Percentiles rank a stretch among this genome's conserved stretches.
phyloP scores from a whole-genome alignment of 2,797 vertebrate genomes.

The Mus caroli region DNA sequence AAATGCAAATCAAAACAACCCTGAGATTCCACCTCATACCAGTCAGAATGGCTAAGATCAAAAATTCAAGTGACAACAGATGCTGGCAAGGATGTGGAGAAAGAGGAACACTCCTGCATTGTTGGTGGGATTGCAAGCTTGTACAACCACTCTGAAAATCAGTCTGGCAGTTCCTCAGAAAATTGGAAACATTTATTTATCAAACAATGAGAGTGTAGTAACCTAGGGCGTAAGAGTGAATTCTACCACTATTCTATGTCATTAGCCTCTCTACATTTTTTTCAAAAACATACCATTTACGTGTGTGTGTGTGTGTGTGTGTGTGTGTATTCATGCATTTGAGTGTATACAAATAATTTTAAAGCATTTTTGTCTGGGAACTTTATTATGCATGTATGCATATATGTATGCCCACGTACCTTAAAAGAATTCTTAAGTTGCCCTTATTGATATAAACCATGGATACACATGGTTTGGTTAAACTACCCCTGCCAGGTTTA shows the following conservation, averaged over 20 bases:
- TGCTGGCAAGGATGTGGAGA: too few species aligned
- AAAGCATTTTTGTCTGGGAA: not conserved
- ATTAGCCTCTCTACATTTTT: not conserved
- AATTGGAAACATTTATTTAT: slow-evolving; percentile 14
- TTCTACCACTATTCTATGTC: slow-evolving; percentile 40
- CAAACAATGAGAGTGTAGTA: not conserved
- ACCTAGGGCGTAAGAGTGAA: not conserved
- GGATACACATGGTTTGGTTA: slow-evolving; percentile 81
- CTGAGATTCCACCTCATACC: too few species aligned
- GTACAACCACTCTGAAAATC: too few species aligned
- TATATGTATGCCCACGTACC: not conserved
- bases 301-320: not conserved
- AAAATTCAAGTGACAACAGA: too few species aligned
- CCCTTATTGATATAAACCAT: slow-evolving; percentile 77
- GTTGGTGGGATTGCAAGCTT: too few species aligned
- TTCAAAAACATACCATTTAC: not conserved
- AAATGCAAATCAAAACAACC: too few species aligned
- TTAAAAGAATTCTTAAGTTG: slow-evolving; percentile 73
- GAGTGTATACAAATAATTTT: not conserved
- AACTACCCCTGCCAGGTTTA: slow-evolving; percentile 81
- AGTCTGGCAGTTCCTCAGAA: too few species aligned
- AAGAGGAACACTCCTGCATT: too few species aligned
- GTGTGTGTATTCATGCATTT: not conserved
- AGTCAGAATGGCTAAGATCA: too few species aligned
- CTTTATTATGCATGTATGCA: not conserved